Percentiles rank a stretch among this genome's conserved stretches.
Conservation (phyloP, 2,888 invertebrate species). For the Geophilus truncorum region DNA sequence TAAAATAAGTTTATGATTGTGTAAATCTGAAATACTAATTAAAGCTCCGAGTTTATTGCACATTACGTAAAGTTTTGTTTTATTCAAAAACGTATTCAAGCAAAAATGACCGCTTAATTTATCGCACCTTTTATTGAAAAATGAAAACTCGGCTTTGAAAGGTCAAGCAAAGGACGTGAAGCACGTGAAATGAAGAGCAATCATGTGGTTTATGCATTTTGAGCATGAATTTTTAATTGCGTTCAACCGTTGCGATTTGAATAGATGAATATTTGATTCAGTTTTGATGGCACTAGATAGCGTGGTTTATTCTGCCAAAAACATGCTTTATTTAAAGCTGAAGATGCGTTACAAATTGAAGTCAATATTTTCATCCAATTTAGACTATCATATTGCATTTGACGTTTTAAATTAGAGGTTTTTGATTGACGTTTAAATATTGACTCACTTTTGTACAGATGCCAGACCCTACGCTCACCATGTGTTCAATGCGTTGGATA, state of each 20-base stretch:
- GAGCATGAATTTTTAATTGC: background rate
- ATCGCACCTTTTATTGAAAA: background rate
- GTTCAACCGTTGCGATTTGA: background rate
- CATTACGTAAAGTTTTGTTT: background rate
- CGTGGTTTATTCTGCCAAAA: background rate
- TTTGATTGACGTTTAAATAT: background rate
- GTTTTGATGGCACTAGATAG: background rate
- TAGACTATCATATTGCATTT: background rate
- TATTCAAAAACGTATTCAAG: background rate
- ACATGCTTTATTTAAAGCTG: background rate
- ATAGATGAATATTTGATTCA: background rate
- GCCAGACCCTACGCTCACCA: constrained; percentile 51
- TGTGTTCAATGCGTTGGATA: constrained; percentile 52
- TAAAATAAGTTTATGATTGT: background rate
- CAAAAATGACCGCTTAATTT: background rate
- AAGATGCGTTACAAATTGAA: background rate
- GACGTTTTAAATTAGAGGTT: background rate
- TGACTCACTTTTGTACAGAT: constrained; percentile 43
- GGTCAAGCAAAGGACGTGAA: background rate
- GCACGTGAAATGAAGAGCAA: background rate
- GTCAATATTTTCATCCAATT: background rate
- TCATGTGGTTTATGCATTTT: background rate
- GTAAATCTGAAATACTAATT: background rate
- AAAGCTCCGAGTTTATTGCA: background rate
- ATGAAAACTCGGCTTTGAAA: background rate